These are phyloP conservation scores for Argyrosomus regius DNA, from an alignment of 2,797 vertebrate genomes.

Conservation along the genomic window DNA sequence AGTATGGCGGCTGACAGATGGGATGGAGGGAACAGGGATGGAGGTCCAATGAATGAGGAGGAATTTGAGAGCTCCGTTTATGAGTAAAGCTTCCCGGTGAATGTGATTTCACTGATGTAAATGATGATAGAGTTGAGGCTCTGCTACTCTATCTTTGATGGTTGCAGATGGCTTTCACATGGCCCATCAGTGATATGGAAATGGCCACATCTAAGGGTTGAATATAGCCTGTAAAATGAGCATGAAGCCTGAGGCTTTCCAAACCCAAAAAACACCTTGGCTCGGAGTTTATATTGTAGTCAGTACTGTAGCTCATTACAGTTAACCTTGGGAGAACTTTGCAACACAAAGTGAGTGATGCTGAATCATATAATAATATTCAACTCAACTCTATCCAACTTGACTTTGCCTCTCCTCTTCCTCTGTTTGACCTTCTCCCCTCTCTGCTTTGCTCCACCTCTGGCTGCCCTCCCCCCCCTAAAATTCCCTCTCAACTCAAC, in stretches of 20 bases:
- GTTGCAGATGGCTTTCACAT: slow-evolving; percentile 69
- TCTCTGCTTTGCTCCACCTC: slow-evolving; percentile 39
- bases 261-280: slow-evolving; percentile 54
- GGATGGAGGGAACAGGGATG: slow-evolving; percentile 45
- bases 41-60: slow-evolving; percentile 54
- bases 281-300: slow-evolving; percentile 54
- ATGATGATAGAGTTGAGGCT: slow-evolving; percentile 76
- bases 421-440: slow-evolving; percentile 52
- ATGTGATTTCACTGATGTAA: slow-evolving; percentile 81
- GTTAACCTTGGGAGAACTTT: slow-evolving; percentile 74
- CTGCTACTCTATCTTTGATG: slow-evolving; percentile 73
- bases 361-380: slow-evolving; percentile 62
- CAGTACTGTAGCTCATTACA: slow-evolving; percentile 66
- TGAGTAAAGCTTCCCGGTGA: slow-evolving; percentile 71
- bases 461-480: slow-evolving; percentile 59
- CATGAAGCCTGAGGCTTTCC: slow-evolving; percentile 46
- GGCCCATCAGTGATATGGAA: slow-evolving; percentile 76
- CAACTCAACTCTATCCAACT: slow-evolving; percentile 47
- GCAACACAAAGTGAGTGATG: slow-evolving; percentile 50
- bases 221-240: slow-evolving; percentile 63
- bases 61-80: slow-evolving; percentile 70
- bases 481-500: slow-evolving; percentile 43
- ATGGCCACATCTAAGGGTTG: slow-evolving; percentile 65
- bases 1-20: slow-evolving; percentile 74
- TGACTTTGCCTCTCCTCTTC: slow-evolving; percentile 52